These are phyloP conservation scores for Strix uralensis DNA, from an alignment of 2,113 vertebrate species.

Conservation along the genomic window DNA sequence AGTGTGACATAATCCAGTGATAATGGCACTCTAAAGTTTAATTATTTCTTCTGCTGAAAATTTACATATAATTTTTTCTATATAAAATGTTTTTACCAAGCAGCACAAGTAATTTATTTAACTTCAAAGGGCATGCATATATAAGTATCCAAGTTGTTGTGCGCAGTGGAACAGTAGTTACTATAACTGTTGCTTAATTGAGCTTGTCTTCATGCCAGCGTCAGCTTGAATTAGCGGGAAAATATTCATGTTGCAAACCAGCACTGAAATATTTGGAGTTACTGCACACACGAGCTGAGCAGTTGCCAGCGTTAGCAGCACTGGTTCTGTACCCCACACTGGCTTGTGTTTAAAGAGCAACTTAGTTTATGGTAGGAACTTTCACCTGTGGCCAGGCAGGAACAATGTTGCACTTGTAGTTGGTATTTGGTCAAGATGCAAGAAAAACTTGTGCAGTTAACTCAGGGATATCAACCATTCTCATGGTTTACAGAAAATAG, in stretches of 20 bases:
- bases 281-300: rapidly evolving
- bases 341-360: neutral
- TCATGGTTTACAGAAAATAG: neutral
- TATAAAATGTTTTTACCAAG: neutral
- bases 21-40: neutral
- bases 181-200: constrained; percentile 3
- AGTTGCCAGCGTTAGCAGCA: neutral
- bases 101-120: neutral
- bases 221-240: neutral
- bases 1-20: neutral
- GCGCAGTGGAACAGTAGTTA: neutral
- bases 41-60: neutral
- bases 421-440: neutral
- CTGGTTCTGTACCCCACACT: neutral
- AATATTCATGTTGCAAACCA: neutral
- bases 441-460: neutral
- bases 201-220: neutral
- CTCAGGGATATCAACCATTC: neutral
- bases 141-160: neutral
- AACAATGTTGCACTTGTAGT: neutral
- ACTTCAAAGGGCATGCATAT: neutral
- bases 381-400: neutral
- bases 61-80: neutral
- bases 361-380: neutral
- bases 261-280: neutral